Evolutionary conservation across 2,888 invertebrate species (phyloP).

Genomic region (Dione vanillae): DNA sequence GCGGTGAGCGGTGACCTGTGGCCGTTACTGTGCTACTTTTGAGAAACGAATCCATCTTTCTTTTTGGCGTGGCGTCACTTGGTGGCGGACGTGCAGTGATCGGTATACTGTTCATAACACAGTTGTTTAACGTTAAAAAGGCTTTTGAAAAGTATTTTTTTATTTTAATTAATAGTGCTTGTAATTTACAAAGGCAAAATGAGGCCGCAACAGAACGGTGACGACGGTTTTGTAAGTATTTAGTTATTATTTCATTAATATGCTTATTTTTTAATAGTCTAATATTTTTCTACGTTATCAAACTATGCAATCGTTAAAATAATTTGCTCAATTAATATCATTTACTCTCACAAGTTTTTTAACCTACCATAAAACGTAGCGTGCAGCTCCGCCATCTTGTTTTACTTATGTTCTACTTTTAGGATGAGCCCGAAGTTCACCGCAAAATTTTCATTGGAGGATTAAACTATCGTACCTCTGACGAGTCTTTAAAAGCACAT

Average conservation of each 20-base stretch:
- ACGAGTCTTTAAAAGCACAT: constrained; percentile 96
- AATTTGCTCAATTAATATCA: not conserved
- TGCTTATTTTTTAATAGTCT: not conserved
- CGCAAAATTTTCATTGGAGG: constrained; percentile 98
- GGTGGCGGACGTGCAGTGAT: constrained; percentile 52
- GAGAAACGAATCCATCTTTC: constrained; percentile 53
- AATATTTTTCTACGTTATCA: not conserved
- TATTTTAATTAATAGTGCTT: constrained; percentile 5
- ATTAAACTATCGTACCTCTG: constrained; percentile 96
- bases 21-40: not conserved
- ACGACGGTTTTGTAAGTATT: constrained; percentile 78
- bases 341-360: not conserved
- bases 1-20: constrained; percentile 1
- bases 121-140: constrained; percentile 40
- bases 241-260: constrained; percentile 19
- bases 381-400: constrained; percentile 76
- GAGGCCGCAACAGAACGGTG: constrained; percentile 77
- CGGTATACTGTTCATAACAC: not conserved
- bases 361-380: not conserved
- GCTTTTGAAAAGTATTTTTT: constrained; percentile 19
- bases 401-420: constrained; percentile 68
- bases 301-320: not conserved
- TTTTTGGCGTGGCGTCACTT: constrained; percentile 75
- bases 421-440: constrained; percentile 92
- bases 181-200: constrained; percentile 53